Conservation (phyloP, 2,797 vertebrate species). For the Allobates femoralis region DNA sequence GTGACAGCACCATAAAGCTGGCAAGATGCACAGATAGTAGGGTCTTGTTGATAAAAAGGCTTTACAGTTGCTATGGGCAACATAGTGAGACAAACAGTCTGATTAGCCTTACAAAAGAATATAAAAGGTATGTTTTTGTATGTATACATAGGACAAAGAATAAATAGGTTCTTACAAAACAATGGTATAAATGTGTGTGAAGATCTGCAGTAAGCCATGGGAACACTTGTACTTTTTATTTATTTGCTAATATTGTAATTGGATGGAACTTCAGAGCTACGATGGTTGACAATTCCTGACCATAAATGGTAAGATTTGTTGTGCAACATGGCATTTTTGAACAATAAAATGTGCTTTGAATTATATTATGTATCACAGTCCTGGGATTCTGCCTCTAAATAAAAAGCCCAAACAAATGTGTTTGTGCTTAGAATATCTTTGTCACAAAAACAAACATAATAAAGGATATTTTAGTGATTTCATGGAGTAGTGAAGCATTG, state of each 20-base stretch:
- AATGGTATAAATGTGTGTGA: neutral
- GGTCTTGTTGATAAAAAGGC: neutral
- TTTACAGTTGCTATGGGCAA: neutral
- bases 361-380: constrained; percentile 14
- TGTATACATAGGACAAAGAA: no score
- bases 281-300: constrained; percentile 10
- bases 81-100: neutral
- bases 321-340: neutral
- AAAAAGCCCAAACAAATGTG: constrained; percentile 38
- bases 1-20: no score
- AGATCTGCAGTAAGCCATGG: neutral
- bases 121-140: neutral
- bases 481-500: neutral
- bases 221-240: neutral
- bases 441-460: constrained; percentile 25
- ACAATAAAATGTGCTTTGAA: constrained; percentile 41
- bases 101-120: neutral
- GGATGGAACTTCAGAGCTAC: constrained; percentile 9
- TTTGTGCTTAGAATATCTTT: constrained; percentile 13
- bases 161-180: neutral
- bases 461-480: neutral
- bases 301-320: constrained; percentile 37
- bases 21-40: neutral
- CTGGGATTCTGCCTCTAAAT: constrained; percentile 18
- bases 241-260: neutral